Conservation (phyloP, 1,140 invertebrate genomes). For the Contarinia nasturtii region DNA sequence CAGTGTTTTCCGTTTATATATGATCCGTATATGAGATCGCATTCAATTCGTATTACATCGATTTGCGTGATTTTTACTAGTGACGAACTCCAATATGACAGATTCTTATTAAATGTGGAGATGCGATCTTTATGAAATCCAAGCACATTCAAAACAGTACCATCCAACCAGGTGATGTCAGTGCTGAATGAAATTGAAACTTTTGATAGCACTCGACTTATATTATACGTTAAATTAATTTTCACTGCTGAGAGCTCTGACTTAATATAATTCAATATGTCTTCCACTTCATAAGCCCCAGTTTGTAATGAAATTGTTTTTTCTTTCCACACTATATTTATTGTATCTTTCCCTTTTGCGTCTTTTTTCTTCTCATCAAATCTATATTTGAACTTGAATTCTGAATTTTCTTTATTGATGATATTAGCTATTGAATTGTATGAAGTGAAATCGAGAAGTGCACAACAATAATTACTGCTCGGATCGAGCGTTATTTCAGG, state of each 20-base stretch:
- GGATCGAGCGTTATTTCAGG: too few relatives aligned
- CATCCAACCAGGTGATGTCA: constrained; percentile 2
- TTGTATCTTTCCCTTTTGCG: too few relatives aligned
- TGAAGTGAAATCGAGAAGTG: too few relatives aligned
- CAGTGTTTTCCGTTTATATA: constrained; percentile 12
- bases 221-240: not conserved
- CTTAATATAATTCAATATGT: constrained; percentile 8
- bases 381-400: too few relatives aligned
- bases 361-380: too few relatives aligned
- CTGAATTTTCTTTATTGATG: too few relatives aligned
- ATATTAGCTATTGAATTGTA: too few relatives aligned
- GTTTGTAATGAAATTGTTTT: constrained; percentile 13
- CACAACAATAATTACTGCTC: too few relatives aligned
- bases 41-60: constrained; percentile 9
- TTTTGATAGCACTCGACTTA: not conserved
- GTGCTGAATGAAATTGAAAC: not conserved
- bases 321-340: not conserved
- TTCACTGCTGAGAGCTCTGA: not conserved
- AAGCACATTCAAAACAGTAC: constrained; percentile 6
- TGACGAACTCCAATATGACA: constrained; percentile 6
- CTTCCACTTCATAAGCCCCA: constrained; percentile 17
- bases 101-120: constrained; percentile 3
- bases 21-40: constrained; percentile 10
- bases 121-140: constrained; percentile 5
- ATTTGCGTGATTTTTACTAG: constrained; percentile 10